phyloP scores from a whole-genome alignment of 2,113 vertebrate genomes.

The Steatornis caripensis region DNA sequence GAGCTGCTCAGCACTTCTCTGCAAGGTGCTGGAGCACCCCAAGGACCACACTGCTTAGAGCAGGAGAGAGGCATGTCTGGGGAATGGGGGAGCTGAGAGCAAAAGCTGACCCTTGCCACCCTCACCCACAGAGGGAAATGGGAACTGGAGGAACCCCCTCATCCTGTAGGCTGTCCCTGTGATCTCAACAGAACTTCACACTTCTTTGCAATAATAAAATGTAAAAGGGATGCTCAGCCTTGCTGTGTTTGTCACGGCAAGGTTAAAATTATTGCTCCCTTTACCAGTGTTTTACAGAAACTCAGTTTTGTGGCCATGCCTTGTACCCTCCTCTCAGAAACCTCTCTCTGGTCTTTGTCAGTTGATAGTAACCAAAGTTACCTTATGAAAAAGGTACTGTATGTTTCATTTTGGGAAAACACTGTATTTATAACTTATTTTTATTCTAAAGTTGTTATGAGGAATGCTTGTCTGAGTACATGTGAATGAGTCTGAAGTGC shows the following conservation, averaged over 20 bases:
- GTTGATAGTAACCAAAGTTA: slow-evolving; percentile 57
- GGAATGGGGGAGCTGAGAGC: neutral
- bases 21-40: neutral
- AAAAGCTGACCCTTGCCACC: neutral
- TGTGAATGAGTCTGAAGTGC: slow-evolving; percentile 67
- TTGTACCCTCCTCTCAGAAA: neutral
- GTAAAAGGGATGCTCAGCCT: neutral
- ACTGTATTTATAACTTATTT: slow-evolving; percentile 60
- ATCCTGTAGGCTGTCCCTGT: neutral
- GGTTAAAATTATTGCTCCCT: neutral
- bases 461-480: slow-evolving; percentile 53
- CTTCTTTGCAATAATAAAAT: slow-evolving; percentile 17
- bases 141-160: neutral
- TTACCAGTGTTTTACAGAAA: neutral
- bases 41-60: accelerated
- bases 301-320: neutral
- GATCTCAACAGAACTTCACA: slow-evolving; percentile 22
- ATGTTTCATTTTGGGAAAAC: slow-evolving; percentile 2
- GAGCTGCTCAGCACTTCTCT: neutral
- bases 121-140: neutral
- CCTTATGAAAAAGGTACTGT: slow-evolving; percentile 41
- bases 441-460: slow-evolving; percentile 49
- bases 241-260: neutral
- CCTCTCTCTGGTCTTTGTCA: slow-evolving; percentile 12
- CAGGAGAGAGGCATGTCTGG: accelerated